Base-by-base conservation (phyloP, 2,797 vertebrate genomes). In the Bryconaethiops microstoma region DNA sequence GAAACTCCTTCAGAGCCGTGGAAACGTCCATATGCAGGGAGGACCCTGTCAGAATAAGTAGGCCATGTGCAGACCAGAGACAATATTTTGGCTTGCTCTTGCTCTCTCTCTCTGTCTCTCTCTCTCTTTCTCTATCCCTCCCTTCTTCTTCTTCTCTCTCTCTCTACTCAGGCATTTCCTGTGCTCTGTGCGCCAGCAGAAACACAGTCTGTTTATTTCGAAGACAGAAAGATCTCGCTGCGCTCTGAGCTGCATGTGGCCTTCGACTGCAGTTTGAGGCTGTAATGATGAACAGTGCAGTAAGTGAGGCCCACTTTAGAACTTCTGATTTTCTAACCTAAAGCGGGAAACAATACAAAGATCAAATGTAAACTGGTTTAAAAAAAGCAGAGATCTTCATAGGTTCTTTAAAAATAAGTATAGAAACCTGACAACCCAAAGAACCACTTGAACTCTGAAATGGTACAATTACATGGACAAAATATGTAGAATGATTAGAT, bases 131-230 rank as follows among this genome's bases (percentile, higher is more conserved):
- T 55, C 75, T 19, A 25, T 77, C 62, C 7, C 62, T 67, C 75
- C 25, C 59, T 29, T 23, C 23, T n/a, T 54, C 83, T 82, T 39
- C 29, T 60, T n/a, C n/a, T n/a, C n/a, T n/a, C 52, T 76, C 60
- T 92, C 91, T 91, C 88, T 84, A 85, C 88, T 90, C 90, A 92
- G 90, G 90, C 91, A 92, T 92, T 93, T 93, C 93, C 92, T 92
- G 91, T 84, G 69, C 65, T 50, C 40, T 52, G 71, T 86, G 84
- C 87, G 88, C 90, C 90, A 92, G 88, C n/a, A n/a, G n/a, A 90
- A 87, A 85, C 81, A 78, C 82, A 87, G 79, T 64, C 87, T 82
- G 83, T 91, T 86, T 89, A 89, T 88, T 90, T 88, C 63, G 85
- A 67, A 83, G 40, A 42, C 40, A 42, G 40, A 42, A 42, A 42